Evolutionary conservation across 2,113 vertebrate species (phyloP).

Genomic region (Leptobrachium ailaonicum): DNA sequence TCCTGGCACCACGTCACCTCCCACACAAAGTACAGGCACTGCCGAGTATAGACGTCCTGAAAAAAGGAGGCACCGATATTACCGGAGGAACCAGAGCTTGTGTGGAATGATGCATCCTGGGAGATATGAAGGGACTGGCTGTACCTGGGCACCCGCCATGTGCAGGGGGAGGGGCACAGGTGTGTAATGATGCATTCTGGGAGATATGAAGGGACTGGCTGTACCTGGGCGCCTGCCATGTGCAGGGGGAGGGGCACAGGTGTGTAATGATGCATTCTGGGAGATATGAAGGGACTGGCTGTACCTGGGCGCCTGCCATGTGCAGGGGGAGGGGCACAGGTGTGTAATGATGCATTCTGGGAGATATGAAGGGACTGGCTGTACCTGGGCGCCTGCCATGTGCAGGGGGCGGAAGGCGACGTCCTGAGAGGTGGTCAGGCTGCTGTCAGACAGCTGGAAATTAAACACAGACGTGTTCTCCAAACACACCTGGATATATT

Average conservation of each 20-base stretch:
- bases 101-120: too few species aligned
- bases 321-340: not conserved
- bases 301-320: too few species aligned
- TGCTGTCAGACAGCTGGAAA: conserved; percentile 81
- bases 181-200: too few species aligned
- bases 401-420: conserved; percentile 79
- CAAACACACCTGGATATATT: conserved; percentile 90
- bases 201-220: too few species aligned
- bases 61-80: not conserved
- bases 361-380: not conserved
- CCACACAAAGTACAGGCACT: conserved; percentile 90
- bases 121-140: too few species aligned
- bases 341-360: not conserved
- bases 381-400: conserved; percentile 77
- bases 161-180: too few species aligned
- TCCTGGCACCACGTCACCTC: conserved; percentile 84
- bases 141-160: too few species aligned
- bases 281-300: too few species aligned
- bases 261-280: too few species aligned
- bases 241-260: too few species aligned
- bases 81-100: not conserved
- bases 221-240: too few species aligned
- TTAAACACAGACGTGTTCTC: conserved; percentile 87
- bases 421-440: conserved; percentile 58
- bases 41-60: conserved; percentile 82